A percentile compares a stretch with the other conserved stretches of the same genome.
phyloP scores from a whole-genome alignment of 2,888 invertebrate species.

The Agrotis puta region DNA sequence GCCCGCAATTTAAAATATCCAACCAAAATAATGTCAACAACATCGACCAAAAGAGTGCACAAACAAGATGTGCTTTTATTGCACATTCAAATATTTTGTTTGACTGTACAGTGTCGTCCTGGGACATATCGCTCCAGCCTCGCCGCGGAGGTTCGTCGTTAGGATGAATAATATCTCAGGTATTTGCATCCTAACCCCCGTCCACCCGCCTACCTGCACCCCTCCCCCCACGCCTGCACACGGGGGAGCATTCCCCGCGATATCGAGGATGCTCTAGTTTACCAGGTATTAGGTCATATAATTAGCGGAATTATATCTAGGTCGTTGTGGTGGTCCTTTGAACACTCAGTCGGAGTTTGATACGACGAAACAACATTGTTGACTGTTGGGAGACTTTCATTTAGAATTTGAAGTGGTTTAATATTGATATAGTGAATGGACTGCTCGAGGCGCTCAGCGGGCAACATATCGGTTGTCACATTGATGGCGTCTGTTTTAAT shows the following conservation, averaged over 20 bases:
- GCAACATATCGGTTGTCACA: no score
- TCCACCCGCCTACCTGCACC: background rate
- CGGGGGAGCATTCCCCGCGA: slow-evolving; percentile 12
- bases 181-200: slow-evolving; percentile 28
- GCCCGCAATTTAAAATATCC: no score
- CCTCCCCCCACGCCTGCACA: background rate
- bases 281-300: slow-evolving; percentile 44
- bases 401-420: no score
- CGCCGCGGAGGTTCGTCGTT: slow-evolving; percentile 13
- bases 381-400: background rate
- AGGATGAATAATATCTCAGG: slow-evolving; percentile 46
- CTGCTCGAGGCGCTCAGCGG: no score
- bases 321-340: slow-evolving; percentile 29
- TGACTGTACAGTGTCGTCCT: slow-evolving; percentile 9
- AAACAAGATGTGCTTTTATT: background rate
- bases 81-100: background rate
- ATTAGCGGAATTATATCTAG: slow-evolving; percentile 41
- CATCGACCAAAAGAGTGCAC: background rate
- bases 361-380: background rate
- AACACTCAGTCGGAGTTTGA: background rate
- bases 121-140: slow-evolving; percentile 28
- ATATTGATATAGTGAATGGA: no score
- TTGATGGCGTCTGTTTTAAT: no score
- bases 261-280: slow-evolving; percentile 29
- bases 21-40: no score